Evolutionary conservation across 2,888 invertebrate genomes (phyloP).

Genomic region (Lasioglossum malachurum): DNA sequence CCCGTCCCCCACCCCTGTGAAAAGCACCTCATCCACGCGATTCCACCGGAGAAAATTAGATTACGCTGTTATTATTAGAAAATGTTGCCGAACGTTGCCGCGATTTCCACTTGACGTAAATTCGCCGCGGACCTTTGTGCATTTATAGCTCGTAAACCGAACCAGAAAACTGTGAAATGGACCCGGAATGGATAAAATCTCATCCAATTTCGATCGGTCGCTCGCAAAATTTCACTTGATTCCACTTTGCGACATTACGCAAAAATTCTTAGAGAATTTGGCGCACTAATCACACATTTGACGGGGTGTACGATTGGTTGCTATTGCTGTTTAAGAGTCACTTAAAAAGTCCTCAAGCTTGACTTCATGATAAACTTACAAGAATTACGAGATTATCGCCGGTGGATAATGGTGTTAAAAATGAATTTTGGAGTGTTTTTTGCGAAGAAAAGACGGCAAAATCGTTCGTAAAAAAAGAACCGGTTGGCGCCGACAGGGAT

Average conservation of each 20-base stretch:
- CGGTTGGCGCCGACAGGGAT: constrained; percentile 31
- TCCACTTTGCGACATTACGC: not conserved
- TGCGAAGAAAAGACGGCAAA: not conserved
- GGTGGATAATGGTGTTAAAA: not conserved
- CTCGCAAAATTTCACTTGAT: not conserved
- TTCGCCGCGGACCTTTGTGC: not conserved
- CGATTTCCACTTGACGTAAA: not conserved
- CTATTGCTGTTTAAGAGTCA: not conserved
- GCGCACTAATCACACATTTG: not conserved
- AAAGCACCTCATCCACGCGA: not conserved
- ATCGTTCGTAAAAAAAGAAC: not conserved
- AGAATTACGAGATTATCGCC: not conserved
- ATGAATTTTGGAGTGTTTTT: not conserved
- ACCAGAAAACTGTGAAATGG: not conserved
- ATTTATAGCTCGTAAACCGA: not conserved
- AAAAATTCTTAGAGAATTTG: not conserved
- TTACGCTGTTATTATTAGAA: constrained; percentile 7
- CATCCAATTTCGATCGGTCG: not conserved
- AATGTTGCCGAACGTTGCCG: not conserved
- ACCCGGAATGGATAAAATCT: not conserved
- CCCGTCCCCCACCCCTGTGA: no score
- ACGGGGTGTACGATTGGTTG: no score
- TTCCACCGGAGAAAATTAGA: not conserved
- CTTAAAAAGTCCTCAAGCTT: not conserved
- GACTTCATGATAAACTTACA: not conserved